These are phyloP conservation scores for Spodoptera frugiperda DNA, from an alignment of 1,140 invertebrate genomes.

Conservation along the genomic window DNA sequence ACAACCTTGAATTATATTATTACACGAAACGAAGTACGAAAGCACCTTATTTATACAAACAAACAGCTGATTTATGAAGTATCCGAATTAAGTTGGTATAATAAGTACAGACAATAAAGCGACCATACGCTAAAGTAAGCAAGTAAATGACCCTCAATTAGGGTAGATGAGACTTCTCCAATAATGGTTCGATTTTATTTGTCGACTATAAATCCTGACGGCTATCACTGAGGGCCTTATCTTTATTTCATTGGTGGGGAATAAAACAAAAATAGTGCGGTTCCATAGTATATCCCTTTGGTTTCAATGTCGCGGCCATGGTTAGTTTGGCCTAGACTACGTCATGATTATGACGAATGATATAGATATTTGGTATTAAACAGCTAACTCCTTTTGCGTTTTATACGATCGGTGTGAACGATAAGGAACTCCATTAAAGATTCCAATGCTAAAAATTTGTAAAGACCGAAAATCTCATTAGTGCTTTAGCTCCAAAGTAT, in stretches of 20 bases:
- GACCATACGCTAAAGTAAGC: constrained; percentile 3
- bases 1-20: too few species aligned
- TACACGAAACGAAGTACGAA: too few species aligned
- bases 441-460: too few species aligned
- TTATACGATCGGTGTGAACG: too few species aligned
- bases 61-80: background rate
- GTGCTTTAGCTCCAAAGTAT: too few species aligned
- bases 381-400: too few species aligned
- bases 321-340: background rate
- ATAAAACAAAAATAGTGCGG: constrained; percentile 33
- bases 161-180: constrained; percentile 19
- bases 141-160: constrained; percentile 33
- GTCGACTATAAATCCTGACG: constrained; percentile 18
- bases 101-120: constrained; percentile 10
- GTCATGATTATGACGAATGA: background rate
- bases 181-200: constrained; percentile 36
- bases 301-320: constrained; percentile 16
- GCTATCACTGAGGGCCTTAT: constrained; percentile 30
- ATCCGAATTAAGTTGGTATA: background rate
- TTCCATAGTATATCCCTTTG: constrained; percentile 10
- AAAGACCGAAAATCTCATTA: too few species aligned
- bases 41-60: background rate
- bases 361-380: too few species aligned
- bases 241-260: constrained; percentile 30
- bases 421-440: too few species aligned